These are phyloP conservation scores for Ciona savignyi DNA, from an alignment of 23 tunicate species.

Conservation along the genomic window DNA sequence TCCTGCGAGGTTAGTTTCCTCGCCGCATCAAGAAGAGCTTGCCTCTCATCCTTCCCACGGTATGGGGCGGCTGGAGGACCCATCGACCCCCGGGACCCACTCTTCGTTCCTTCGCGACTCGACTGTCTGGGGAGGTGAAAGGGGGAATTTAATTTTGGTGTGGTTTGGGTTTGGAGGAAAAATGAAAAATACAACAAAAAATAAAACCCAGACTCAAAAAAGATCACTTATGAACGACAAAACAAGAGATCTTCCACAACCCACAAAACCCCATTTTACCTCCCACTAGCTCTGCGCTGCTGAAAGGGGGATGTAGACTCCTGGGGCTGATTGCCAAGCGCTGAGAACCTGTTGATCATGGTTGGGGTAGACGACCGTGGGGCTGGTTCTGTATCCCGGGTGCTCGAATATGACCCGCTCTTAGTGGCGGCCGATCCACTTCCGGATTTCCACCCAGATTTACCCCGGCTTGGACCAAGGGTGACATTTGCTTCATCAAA, in stretches of 20 bases:
- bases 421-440: constrained; percentile 58
- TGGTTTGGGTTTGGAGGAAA: no score
- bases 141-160: no score
- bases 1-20: constrained; percentile 51
- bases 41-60: constrained; percentile 45
- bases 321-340: constrained; percentile 29
- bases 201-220: no score
- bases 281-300: constrained; percentile 26
- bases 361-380: constrained; percentile 76
- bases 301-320: constrained; percentile 12
- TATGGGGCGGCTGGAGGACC: constrained; percentile 17
- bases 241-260: no score
- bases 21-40: constrained; percentile 37
- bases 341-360: constrained; percentile 71
- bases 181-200: no score
- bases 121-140: constrained; percentile 21
- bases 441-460: constrained; percentile 77
- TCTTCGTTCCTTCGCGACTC: constrained; percentile 64
- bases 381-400: constrained; percentile 1
- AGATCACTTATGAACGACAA: no score
- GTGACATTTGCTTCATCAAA: constrained; percentile 68
- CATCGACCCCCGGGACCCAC: constrained; percentile 62
- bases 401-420: constrained; percentile 48
- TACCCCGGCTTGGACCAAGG: constrained; percentile 65
- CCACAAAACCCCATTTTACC: constrained; percentile 4